A percentile compares a stretch with the other conserved stretches of the same genome.
Conservation (phyloP, 53 echinoderm and acorn worm species). For the Henricia sp. region DNA sequence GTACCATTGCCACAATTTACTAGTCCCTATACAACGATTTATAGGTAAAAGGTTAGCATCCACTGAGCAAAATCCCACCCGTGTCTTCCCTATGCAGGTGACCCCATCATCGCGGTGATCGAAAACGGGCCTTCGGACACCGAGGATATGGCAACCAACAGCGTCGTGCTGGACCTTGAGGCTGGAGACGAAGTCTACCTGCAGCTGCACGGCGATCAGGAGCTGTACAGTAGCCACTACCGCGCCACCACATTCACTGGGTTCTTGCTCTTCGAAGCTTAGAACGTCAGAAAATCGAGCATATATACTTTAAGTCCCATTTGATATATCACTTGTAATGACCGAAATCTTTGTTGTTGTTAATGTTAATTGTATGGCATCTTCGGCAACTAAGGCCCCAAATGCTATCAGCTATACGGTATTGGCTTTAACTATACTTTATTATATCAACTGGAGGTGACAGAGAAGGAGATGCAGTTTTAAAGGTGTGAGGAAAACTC, state of each 20-base stretch:
- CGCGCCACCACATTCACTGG: slow-evolving; percentile 91
- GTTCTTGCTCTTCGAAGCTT: slow-evolving; percentile 53
- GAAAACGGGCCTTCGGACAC: slow-evolving; percentile 86
- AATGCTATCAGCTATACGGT: too few species aligned
- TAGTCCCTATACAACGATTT: background rate
- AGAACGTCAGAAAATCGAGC: background rate
- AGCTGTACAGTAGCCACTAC: slow-evolving; percentile 89
- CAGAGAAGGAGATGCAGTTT: too few species aligned
- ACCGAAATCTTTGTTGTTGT: too few species aligned
- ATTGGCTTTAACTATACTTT: too few species aligned
- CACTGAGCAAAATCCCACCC: background rate
- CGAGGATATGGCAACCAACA: slow-evolving; percentile 87
- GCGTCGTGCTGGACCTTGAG: slow-evolving; percentile 73
- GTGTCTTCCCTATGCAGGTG: slow-evolving; percentile 42
- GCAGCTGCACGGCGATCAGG: slow-evolving; percentile 74
- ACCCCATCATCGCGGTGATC: slow-evolving; percentile 69
- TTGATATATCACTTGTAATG: too few species aligned
- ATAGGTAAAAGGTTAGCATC: background rate
- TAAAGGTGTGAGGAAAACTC: too few species aligned
- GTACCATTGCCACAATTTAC: too few species aligned
- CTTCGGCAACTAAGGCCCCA: too few species aligned
- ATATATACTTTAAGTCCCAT: too few species aligned
- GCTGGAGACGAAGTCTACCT: slow-evolving; percentile 71
- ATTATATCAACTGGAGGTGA: too few species aligned
- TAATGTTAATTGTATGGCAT: too few species aligned